A percentile compares a stretch with the other conserved stretches of the same genome.
Evolutionary conservation across 1,140 invertebrate genomes (phyloP).

Genomic region (Drosophila trapezifrons): DNA sequence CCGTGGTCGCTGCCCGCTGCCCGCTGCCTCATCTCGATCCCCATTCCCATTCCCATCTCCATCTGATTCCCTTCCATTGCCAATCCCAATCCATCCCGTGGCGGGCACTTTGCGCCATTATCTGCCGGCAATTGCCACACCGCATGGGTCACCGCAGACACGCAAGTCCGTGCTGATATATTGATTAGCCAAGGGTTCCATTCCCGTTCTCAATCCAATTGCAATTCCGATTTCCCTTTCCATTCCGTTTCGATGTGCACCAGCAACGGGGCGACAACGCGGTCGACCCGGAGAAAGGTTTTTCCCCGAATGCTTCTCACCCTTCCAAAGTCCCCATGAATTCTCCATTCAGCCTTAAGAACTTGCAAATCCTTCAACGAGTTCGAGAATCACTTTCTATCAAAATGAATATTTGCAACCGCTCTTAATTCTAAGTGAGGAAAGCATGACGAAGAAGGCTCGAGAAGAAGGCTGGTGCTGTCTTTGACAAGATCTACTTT

Average conservation of each 20-base stretch:
- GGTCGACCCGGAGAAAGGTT: background rate
- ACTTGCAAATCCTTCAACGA: too few relatives aligned
- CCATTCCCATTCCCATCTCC: slow-evolving; percentile 3
- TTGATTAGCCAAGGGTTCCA: slow-evolving; percentile 69
- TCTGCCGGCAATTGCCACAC: slow-evolving; percentile 73
- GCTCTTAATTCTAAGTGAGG: too few relatives aligned
- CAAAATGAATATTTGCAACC: too few relatives aligned
- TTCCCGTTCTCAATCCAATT: slow-evolving; percentile 4
- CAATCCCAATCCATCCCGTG: slow-evolving; percentile 22
- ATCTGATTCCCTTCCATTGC: background rate
- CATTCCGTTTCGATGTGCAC: background rate
- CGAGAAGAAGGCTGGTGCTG: too few relatives aligned
- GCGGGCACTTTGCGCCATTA: slow-evolving; percentile 74
- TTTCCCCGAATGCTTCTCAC: background rate
- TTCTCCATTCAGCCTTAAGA: too few relatives aligned
- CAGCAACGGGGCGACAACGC: background rate
- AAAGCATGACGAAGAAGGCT: too few relatives aligned
- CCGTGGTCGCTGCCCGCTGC: slow-evolving; percentile 12
- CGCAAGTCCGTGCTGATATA: slow-evolving; percentile 71
- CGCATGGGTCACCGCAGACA: slow-evolving; percentile 64
- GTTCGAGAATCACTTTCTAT: too few relatives aligned
- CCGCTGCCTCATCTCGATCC: slow-evolving; percentile 6
- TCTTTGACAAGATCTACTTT: too few relatives aligned
- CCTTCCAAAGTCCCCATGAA: too few relatives aligned
- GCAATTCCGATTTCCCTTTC: background rate